Percentiles rank a stretch among this genome's conserved stretches.
phyloP scores from a whole-genome alignment of 2,888 invertebrate species.

The Machimus atricapillus region DNA sequence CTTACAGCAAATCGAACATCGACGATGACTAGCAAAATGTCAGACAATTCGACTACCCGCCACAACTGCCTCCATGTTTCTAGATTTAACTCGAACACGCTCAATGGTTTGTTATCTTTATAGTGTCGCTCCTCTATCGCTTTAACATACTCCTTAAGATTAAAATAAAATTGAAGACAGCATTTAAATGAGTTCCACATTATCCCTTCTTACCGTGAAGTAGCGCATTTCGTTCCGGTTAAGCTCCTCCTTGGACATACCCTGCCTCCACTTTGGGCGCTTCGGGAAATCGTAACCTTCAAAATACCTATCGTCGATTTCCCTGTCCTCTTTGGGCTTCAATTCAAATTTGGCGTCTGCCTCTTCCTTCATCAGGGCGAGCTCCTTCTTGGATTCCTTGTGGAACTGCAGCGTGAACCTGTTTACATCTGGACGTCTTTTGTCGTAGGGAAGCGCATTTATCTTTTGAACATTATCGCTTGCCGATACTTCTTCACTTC shows the following conservation, averaged over 20 bases:
- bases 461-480: constrained; percentile 61
- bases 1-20: constrained; percentile 86
- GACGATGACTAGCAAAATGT: constrained; percentile 84
- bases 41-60: constrained; percentile 94
- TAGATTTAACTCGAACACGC: constrained; percentile 90
- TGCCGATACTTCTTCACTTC: constrained; percentile 58
- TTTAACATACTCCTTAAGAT: constrained; percentile 76
- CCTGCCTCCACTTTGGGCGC: constrained; percentile 84
- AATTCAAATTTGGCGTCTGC: constrained; percentile 65
- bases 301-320: constrained; percentile 75
- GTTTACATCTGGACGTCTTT: constrained; percentile 66
- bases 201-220: constrained; percentile 64
- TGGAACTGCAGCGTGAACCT: constrained; percentile 84
- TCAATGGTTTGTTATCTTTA: constrained; percentile 68
- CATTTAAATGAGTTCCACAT: not conserved
- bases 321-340: constrained; percentile 70
- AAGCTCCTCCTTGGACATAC: constrained; percentile 74
- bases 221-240: constrained; percentile 83
- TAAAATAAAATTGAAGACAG: constrained; percentile 52
- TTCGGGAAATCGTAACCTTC: constrained; percentile 79
- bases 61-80: constrained; percentile 97
- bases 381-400: constrained; percentile 77
- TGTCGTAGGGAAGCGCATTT: constrained; percentile 69
- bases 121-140: constrained; percentile 69
- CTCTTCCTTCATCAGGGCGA: constrained; percentile 71